Evolutionary conservation across 2,888 invertebrate genomes (phyloP).

Genomic region (Macaria liturata): DNA sequence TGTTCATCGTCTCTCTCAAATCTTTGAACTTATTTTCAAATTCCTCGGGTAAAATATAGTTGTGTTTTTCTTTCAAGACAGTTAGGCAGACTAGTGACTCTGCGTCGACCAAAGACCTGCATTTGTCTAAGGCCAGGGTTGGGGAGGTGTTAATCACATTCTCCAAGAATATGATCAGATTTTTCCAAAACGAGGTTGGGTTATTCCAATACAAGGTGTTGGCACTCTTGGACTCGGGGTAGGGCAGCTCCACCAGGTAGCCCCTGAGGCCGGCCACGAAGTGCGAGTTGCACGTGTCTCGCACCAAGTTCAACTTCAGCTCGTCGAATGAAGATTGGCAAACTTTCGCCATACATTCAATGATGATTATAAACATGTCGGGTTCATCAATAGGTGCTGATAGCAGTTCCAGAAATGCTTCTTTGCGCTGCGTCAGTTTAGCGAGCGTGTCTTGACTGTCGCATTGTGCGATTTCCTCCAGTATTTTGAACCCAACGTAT

Average conservation of each 20-base stretch:
- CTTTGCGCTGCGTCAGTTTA: constrained; percentile 53
- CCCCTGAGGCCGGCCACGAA: constrained; percentile 54
- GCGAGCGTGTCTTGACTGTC: constrained; percentile 58
- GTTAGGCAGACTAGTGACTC: constrained; percentile 55
- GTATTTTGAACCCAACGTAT: constrained; percentile 46
- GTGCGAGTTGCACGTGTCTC: constrained; percentile 61
- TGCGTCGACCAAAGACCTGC: constrained; percentile 60
- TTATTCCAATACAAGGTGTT: constrained; percentile 61
- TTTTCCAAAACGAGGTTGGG: constrained; percentile 61
- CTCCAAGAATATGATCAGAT: constrained; percentile 59
- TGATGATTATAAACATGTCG: constrained; percentile 62
- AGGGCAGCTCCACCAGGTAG: constrained; percentile 65
- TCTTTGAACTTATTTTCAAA: constrained; percentile 43
- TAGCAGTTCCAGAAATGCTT: constrained; percentile 56
- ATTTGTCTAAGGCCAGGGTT: constrained; percentile 56
- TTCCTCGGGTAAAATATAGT: constrained; percentile 48
- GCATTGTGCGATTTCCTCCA: constrained; percentile 56
- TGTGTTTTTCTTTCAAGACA: constrained; percentile 47
- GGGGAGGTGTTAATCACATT: constrained; percentile 62
- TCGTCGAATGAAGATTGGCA: constrained; percentile 59
- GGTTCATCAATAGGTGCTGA: constrained; percentile 47
- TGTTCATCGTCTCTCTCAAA: constrained; percentile 45
- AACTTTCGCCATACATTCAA: constrained; percentile 66
- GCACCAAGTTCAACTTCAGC: constrained; percentile 55
- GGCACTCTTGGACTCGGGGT: constrained; percentile 33